These are phyloP conservation scores for Cephus rjabovi DNA, from an alignment of 2,888 invertebrate genomes.

Conservation along the genomic window DNA sequence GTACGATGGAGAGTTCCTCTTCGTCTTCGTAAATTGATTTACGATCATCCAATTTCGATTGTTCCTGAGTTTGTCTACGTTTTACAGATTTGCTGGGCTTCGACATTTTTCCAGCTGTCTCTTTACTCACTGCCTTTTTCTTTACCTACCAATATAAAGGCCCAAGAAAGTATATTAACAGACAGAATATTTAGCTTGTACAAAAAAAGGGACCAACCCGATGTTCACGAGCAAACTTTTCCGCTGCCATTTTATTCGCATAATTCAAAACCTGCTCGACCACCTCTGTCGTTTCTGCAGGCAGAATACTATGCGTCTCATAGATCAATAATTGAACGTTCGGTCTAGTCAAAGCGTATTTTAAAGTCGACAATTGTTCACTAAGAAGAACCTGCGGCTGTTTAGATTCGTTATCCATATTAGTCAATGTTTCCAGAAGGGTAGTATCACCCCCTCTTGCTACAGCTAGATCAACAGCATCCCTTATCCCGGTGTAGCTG, in stretches of 20 bases:
- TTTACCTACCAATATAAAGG: slow-evolving; percentile 25
- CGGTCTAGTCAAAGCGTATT: slow-evolving; percentile 81
- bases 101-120: slow-evolving; percentile 18
- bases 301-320: slow-evolving; percentile 83
- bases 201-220: slow-evolving; percentile 35
- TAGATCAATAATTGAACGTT: slow-evolving; percentile 86
- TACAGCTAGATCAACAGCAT: slow-evolving; percentile 80
- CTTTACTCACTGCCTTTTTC: slow-evolving; percentile 27
- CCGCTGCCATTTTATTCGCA: slow-evolving; percentile 77
- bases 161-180: neutral
- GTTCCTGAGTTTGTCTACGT: slow-evolving; percentile 26
- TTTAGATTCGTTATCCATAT: slow-evolving; percentile 34
- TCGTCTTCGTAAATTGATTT: slow-evolving; percentile 34
- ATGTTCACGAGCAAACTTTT: slow-evolving; percentile 72
- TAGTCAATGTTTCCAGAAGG: slow-evolving; percentile 75
- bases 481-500: slow-evolving; percentile 82
- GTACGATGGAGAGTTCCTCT: slow-evolving; percentile 25
- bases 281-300: slow-evolving; percentile 81
- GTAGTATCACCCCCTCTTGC: slow-evolving; percentile 80
- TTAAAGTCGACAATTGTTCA: slow-evolving; percentile 81
- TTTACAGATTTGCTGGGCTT: slow-evolving; percentile 31
- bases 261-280: slow-evolving; percentile 76
- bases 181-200: neutral
- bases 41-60: slow-evolving; percentile 24
- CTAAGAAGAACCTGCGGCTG: slow-evolving; percentile 70